phyloP scores from a whole-genome alignment of 2,113 vertebrate genomes.

The Myotis davidii region DNA sequence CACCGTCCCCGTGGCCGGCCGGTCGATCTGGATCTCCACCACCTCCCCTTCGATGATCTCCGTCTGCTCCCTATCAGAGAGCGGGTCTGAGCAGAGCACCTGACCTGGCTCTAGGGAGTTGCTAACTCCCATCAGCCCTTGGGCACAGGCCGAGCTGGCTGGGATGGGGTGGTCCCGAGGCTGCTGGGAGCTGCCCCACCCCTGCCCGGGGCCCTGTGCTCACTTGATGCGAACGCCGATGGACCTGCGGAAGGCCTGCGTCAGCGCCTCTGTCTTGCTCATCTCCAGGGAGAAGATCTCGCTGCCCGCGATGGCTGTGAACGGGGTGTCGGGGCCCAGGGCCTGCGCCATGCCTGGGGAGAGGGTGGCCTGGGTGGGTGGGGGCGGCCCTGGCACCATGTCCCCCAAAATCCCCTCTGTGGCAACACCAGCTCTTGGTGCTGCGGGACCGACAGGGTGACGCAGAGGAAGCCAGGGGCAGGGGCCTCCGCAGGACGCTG shows the following conservation, averaged over 20 bases:
- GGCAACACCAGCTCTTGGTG: background rate
- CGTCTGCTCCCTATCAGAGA: slow-evolving; percentile 90
- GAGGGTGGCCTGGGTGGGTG: background rate
- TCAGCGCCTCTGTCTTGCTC: slow-evolving; percentile 96
- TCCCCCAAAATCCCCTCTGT: background rate
- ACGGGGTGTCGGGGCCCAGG: slow-evolving; percentile 92
- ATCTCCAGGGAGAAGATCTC: slow-evolving; percentile 97
- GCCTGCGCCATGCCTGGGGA: slow-evolving; percentile 92
- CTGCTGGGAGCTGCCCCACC: accelerated
- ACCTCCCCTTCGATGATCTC: slow-evolving; percentile 98
- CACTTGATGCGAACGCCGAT: slow-evolving; percentile 96
- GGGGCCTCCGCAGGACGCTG: accelerated
- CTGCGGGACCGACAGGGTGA: background rate
- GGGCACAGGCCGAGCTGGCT: background rate
- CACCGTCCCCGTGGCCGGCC: slow-evolving; percentile 96
- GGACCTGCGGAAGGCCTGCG: slow-evolving; percentile 94
- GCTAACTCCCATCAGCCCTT: accelerated
- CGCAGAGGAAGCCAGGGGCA: accelerated
- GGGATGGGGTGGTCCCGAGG: accelerated
- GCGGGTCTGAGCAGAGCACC: background rate
- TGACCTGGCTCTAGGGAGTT: accelerated
- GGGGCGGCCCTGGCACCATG: background rate
- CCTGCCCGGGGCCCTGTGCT: slow-evolving; percentile 1
- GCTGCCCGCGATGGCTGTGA: slow-evolving; percentile 94
- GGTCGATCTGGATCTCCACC: slow-evolving; percentile 96